phyloP scores from a whole-genome alignment of 2,113 vertebrate genomes.

The Pantherophis guttatus region DNA sequence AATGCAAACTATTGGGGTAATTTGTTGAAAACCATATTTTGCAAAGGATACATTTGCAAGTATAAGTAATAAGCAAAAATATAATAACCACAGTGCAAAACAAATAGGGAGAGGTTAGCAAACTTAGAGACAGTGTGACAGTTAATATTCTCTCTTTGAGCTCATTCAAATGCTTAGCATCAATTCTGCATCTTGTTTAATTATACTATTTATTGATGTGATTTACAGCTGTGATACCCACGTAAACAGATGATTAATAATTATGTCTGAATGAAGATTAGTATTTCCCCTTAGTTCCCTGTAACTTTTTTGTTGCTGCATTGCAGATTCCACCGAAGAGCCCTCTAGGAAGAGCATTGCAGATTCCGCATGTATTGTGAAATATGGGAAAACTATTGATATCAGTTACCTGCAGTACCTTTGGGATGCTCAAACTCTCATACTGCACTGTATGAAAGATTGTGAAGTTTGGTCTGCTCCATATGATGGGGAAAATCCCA shows the following conservation, averaged over 20 bases:
- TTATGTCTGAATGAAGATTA: neutral
- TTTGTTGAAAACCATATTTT: neutral
- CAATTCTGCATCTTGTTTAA: neutral
- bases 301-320: neutral
- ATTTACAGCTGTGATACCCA: neutral
- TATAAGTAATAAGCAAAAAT: neutral
- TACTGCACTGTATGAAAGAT: slow-evolving; percentile 80
- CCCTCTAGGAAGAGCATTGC: slow-evolving; percentile 25
- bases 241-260: neutral
- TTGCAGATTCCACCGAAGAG: slow-evolving; percentile 61
- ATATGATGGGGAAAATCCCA: slow-evolving; percentile 87
- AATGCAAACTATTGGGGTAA: neutral
- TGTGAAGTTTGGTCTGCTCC: slow-evolving; percentile 89
- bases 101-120: neutral
- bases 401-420: slow-evolving; percentile 96
- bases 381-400: slow-evolving; percentile 83
- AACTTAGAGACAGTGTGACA: neutral
- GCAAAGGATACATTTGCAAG: neutral
- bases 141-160: neutral
- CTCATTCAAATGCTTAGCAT: neutral
- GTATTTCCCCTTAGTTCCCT: neutral
- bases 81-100: neutral
- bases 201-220: neutral
- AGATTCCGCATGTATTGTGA: slow-evolving; percentile 81
- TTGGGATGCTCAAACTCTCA: slow-evolving; percentile 83